phyloP scores from a whole-genome alignment of 2,113 vertebrate species.

The Pterocles burchelli region DNA sequence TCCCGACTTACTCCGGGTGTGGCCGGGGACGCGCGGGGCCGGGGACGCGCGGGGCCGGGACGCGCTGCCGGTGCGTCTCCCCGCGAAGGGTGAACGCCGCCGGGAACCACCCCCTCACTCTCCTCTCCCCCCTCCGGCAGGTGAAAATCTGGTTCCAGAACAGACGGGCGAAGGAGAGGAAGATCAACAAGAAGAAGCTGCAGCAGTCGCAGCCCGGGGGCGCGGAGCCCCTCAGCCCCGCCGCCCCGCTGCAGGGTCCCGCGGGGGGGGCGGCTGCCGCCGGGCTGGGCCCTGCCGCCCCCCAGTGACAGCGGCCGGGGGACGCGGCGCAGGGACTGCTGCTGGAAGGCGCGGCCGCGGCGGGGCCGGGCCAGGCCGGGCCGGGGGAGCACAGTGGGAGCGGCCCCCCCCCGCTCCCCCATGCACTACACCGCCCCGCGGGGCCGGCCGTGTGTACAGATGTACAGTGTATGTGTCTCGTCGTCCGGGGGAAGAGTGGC shows the following conservation, averaged over 20 bases:
- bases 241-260: conserved; percentile 69
- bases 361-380: neutral
- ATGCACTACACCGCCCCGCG: conserved; percentile 21
- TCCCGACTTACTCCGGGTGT: neutral
- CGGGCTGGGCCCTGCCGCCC: conserved; percentile 59
- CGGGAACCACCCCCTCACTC: neutral
- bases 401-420: neutral
- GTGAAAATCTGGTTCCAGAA: conserved; percentile 88
- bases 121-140: conserved; percentile 29
- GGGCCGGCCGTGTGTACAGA: conserved; percentile 53
- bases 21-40: neutral
- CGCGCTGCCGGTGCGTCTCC: neutral
- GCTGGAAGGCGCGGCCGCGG: neutral
- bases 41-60: neutral
- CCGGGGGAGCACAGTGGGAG: neutral
- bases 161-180: conserved; percentile 81
- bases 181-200: conserved; percentile 83
- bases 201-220: conserved; percentile 74
- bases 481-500: conserved; percentile 8
- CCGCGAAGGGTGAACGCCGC: too few species aligned
- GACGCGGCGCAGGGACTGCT: neutral
- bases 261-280: conserved; percentile 12
- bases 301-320: conserved; percentile 14
- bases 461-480: conserved; percentile 49
- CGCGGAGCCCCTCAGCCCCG: conserved; percentile 73